A percentile compares a stretch with the other conserved stretches of the same genome.
phyloP scores from a whole-genome alignment of 2,888 invertebrate species.

The Vanessa cardui region DNA sequence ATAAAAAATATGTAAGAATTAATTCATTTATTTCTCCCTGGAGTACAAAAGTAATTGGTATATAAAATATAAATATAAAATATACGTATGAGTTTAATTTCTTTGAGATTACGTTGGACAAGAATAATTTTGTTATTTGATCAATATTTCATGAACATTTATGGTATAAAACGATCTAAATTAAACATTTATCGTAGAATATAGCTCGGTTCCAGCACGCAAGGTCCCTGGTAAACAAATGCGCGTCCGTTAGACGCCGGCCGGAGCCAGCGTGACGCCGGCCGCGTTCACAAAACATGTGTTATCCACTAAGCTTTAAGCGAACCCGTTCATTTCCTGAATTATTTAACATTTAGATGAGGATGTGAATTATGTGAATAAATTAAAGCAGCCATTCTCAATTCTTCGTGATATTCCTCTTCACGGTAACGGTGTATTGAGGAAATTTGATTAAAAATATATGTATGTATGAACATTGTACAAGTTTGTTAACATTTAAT shows the following conservation, averaged over 20 bases:
- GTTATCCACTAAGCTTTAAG: conserved; percentile 19
- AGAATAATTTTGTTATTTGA: too few relatives aligned
- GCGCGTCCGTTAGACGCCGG: conserved; percentile 13
- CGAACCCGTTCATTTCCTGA: conserved; percentile 21
- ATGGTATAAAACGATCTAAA: not conserved
- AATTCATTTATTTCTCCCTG: too few relatives aligned
- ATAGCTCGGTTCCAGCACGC: conserved; percentile 14
- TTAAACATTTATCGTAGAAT: not conserved
- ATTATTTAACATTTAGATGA: conserved; percentile 29
- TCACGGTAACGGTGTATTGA: conserved; percentile 4
- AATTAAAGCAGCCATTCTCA: conserved; percentile 6
- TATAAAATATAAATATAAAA: too few relatives aligned
- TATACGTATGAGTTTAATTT: too few relatives aligned
- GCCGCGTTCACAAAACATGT: conserved; percentile 18
- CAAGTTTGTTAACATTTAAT: too few relatives aligned
- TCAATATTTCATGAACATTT: not conserved
- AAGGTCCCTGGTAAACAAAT: conserved; percentile 17
- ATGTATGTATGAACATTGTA: too few relatives aligned
- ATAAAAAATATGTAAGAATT: too few relatives aligned
- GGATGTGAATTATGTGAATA: conserved; percentile 18
- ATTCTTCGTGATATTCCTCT: conserved; percentile 8
- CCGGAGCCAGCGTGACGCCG: conserved; percentile 30
- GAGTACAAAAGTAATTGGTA: too few relatives aligned
- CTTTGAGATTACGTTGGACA: too few relatives aligned
- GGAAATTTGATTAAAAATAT: too few relatives aligned